These are phyloP conservation scores for Bugula neritina DNA, from an alignment of 2,888 invertebrate species.

Conservation along the genomic window DNA sequence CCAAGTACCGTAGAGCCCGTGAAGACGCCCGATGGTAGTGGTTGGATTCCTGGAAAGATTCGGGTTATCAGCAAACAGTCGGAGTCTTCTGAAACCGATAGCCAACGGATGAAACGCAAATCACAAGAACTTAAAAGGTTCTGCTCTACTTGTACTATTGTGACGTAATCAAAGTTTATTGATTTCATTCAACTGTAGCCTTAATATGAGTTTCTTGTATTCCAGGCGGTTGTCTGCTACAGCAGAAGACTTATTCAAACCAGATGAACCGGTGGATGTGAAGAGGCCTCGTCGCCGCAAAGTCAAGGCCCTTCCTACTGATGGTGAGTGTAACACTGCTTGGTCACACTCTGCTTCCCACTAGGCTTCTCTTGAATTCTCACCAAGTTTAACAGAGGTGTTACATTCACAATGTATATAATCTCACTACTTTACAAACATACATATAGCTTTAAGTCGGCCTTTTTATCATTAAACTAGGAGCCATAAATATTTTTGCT, in stretches of 20 bases:
- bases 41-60: constrained; percentile 23
- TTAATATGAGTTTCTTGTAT: too few relatives aligned
- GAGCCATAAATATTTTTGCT: too few relatives aligned
- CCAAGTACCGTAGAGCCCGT: background rate
- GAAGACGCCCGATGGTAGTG: constrained; percentile 24
- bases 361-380: too few relatives aligned
- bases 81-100: background rate
- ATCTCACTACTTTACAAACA: too few relatives aligned
- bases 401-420: too few relatives aligned
- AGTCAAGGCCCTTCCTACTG: constrained; percentile 24
- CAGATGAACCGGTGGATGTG: constrained; percentile 34
- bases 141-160: background rate
- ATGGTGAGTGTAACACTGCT: constrained; percentile 27
- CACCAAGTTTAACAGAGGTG: too few relatives aligned
- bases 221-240: constrained; percentile 36
- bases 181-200: too few relatives aligned
- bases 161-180: too few relatives aligned
- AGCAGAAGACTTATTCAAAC: constrained; percentile 42
- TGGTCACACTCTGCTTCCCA: too few relatives aligned
- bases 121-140: constrained; percentile 23
- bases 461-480: too few relatives aligned
- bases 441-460: too few relatives aligned
- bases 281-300: constrained; percentile 27
- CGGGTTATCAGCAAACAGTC: background rate
- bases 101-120: background rate